phyloP scores from a whole-genome alignment of 2,113 vertebrate species.

The Ibidorhyncha struthersii region DNA sequence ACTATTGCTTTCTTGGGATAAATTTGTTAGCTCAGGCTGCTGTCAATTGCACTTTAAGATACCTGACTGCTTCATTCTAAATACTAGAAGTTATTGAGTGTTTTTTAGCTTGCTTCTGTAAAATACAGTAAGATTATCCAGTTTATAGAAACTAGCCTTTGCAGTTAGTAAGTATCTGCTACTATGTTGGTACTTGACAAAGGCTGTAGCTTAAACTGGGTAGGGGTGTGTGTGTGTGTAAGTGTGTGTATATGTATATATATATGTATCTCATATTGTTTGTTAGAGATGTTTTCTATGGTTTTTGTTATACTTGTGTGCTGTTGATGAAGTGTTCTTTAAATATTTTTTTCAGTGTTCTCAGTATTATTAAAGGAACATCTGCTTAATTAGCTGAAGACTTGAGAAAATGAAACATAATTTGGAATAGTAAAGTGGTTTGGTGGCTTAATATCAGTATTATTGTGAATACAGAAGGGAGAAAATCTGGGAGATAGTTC shows the following conservation, averaged over 20 bases:
- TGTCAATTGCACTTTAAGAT: background rate
- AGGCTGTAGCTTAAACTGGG: background rate
- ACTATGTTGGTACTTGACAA: background rate
- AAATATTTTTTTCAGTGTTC: background rate
- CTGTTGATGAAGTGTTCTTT: background rate
- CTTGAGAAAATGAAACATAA: background rate
- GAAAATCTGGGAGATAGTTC: background rate
- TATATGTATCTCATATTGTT: background rate
- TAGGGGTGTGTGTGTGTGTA: no score
- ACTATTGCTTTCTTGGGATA: background rate
- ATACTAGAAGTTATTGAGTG: background rate
- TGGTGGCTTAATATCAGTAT: background rate
- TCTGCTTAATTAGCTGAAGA: background rate
- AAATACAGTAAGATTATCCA: background rate
- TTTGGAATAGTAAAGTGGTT: background rate
- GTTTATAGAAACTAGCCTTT: background rate
- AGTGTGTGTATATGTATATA: no score
- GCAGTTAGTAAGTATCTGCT: background rate
- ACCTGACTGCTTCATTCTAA: background rate
- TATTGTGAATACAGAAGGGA: background rate
- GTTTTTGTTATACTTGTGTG: background rate
- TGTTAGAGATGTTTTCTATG: background rate
- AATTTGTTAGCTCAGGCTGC: background rate
- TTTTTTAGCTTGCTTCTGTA: background rate
- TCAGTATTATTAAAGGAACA: background rate